phyloP scores from a whole-genome alignment of 53 echinoderm and acorn worm genomes.

The Apostichopus leukothele region DNA sequence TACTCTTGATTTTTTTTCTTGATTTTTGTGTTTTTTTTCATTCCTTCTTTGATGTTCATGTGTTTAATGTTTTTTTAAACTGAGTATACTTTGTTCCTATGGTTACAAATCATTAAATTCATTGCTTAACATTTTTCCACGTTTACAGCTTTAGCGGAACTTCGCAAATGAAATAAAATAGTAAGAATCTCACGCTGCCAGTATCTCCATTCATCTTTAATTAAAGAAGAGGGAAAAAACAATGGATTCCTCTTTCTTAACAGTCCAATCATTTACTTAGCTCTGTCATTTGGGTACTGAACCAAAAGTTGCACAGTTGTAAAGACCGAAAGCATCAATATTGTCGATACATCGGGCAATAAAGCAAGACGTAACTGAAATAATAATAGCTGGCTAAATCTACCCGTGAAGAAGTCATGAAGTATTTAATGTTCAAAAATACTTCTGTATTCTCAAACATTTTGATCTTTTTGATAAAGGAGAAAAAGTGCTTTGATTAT shows the following conservation, averaged over 20 bases:
- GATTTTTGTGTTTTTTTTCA: no score
- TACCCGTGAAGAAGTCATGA: no score
- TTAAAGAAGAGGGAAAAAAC: background rate
- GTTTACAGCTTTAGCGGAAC: slow-evolving; percentile 33
- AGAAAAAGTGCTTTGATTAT: no score
- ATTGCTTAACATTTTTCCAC: background rate
- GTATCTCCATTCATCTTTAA: background rate
- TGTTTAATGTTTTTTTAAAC: background rate
- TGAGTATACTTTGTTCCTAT: background rate
- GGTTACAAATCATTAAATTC: background rate
- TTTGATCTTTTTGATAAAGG: no score
- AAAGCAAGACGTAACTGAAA: no score
- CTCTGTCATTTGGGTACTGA: background rate
- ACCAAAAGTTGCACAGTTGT: no score
- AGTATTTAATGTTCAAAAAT: no score
- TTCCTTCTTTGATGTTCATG: background rate
- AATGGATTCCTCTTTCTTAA: background rate
- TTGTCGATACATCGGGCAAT: no score
- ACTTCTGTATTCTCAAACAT: no score
- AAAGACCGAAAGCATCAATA: no score
- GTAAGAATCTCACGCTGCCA: slow-evolving; percentile 17
- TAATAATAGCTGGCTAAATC: no score
- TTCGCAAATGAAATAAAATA: slow-evolving; percentile 32
- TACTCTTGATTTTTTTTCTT: no score
- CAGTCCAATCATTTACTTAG: background rate